Evolutionary conservation across 2,113 vertebrate species (phyloP), one percentile per base, ranked within the genome.

Genomic region (Benitochromis conjunctus): DNA sequence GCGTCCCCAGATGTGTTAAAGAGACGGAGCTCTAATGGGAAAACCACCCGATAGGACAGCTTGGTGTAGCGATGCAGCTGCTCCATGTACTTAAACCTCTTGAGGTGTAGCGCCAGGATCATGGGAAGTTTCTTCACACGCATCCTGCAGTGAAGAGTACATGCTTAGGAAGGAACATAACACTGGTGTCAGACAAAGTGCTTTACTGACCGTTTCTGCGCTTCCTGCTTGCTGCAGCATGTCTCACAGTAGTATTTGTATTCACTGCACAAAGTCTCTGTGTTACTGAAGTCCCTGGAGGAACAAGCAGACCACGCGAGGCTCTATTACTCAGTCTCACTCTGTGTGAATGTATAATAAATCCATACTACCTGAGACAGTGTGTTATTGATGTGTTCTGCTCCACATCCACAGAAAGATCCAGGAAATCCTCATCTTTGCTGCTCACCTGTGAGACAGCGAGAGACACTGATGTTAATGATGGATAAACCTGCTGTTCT

Each of bases 391-490:
- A 99, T 54, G 98, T 99, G 89, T 99, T 99, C 95, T 99, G 98
- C 92, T 99, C 98, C 94, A 99, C 98, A 76, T 99, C 98, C 90
- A 99, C 98, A 91, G 98, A 99, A 85, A 99, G 97, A 92, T 99
- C 98, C 94, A 99, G 97, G 93, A 99, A 99, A 95, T 99, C 98
- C 96, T 99, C 98, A 91, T 99, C 98, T 97, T 99, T 99, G 95
- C 98, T 99, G 96, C 98, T 99, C 91, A 99, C 98, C 98, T 99
- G 95, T 84, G 91, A 86, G 21, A 92, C 77, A 94, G 86, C 84
- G 84, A 55, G 18, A 80, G 43, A 83, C 6, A 54, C 6, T 2
- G 5, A 54, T 29, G 62, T n/a, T n/a, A n/a, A n/a, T n/a, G n/a
- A n/a, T n/a, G 21, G 81, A 55, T 43, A 48, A 56, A 11, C 34